These are phyloP conservation scores for Tenualosa thibaudeaui DNA, from an alignment of 2,797 vertebrate species.

Conservation along the genomic window DNA sequence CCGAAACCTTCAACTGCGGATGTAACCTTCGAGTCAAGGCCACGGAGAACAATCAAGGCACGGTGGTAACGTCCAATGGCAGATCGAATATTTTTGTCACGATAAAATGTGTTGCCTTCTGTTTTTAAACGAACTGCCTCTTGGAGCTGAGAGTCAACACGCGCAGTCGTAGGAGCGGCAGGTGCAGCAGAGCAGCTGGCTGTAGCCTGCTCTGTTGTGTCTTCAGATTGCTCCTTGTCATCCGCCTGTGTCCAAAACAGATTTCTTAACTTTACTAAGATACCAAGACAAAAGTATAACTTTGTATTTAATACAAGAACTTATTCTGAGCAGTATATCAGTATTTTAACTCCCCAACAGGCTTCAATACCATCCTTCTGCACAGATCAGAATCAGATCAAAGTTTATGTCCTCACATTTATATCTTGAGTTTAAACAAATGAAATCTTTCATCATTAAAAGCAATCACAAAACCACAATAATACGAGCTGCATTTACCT, in stretches of 20 bases:
- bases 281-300: neutral
- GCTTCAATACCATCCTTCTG: neutral
- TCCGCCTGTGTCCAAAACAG: constrained; percentile 9
- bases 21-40: constrained; percentile 77
- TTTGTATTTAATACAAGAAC: too few species aligned
- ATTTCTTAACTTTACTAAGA: neutral
- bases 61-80: constrained; percentile 87
- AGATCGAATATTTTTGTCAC: constrained; percentile 77
- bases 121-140: constrained; percentile 80
- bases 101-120: constrained; percentile 82
- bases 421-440: too few species aligned
- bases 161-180: neutral
- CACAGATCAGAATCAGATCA: too few species aligned
- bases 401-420: too few species aligned
- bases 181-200: neutral
- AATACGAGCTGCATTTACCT: neutral
- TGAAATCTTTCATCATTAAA: too few species aligned
- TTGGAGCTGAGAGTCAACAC: constrained; percentile 69
- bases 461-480: too few species aligned
- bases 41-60: constrained; percentile 82
- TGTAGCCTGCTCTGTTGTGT: neutral
- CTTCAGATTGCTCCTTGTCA: neutral
- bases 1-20: constrained; percentile 74
- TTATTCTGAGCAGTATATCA: too few species aligned
- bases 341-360: too few species aligned